Conservation (phyloP, 2,113 vertebrate species). For the Emydocephalus ijimae region DNA sequence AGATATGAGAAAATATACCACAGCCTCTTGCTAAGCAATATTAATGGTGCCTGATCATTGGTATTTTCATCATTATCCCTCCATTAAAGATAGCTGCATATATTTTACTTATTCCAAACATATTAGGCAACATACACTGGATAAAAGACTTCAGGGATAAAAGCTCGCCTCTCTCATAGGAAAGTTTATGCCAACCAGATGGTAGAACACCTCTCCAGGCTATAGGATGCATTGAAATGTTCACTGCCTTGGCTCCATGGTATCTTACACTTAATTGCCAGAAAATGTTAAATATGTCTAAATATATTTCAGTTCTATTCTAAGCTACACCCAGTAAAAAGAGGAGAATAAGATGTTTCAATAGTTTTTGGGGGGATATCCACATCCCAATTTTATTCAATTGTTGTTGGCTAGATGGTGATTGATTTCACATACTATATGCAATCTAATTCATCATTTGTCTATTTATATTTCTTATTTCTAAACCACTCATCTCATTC, state of each 20-base stretch:
- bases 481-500: neutral
- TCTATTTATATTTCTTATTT: neutral
- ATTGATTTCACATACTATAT: neutral
- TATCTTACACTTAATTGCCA: neutral
- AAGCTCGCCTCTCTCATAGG: neutral
- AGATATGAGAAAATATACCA: neutral
- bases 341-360: neutral
- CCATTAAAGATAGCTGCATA: neutral
- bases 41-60: neutral
- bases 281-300: neutral
- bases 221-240: neutral
- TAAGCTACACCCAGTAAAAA: neutral
- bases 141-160: neutral
- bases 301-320: neutral
- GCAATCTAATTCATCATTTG: neutral
- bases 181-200: neutral
- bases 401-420: neutral
- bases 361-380: neutral
- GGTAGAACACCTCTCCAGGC: too few relatives aligned
- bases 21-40: neutral
- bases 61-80: neutral
- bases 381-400: neutral
- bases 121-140: neutral
- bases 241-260: neutral
- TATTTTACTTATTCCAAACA: neutral